These are phyloP conservation scores for Phaedon cochleariae DNA, from an alignment of 2,888 invertebrate species.

Conservation along the genomic window DNA sequence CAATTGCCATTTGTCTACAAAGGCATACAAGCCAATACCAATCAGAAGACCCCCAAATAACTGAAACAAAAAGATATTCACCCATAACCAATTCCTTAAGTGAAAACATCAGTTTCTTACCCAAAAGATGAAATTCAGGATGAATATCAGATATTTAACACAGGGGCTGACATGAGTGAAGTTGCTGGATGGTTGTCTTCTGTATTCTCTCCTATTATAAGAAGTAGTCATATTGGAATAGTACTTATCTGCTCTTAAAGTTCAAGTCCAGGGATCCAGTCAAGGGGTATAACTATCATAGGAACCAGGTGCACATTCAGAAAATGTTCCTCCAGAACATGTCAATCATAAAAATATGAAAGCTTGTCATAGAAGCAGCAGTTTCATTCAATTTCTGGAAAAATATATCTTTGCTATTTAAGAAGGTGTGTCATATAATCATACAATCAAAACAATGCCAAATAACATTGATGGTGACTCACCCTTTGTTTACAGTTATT, in stretches of 20 bases:
- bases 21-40: constrained; percentile 89
- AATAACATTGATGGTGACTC: not conserved
- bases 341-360: not conserved
- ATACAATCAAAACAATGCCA: not conserved
- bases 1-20: constrained; percentile 92
- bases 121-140: constrained; percentile 90
- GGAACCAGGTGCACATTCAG: not conserved
- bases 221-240: constrained; percentile 53
- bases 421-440: not conserved
- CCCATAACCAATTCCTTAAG: not conserved
- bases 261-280: not conserved
- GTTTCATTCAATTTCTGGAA: too few relatives aligned
- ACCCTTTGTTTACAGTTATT: not conserved
- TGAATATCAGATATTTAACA: constrained; percentile 89
- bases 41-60: constrained; percentile 86
- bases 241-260: not conserved
- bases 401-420: too few relatives aligned
- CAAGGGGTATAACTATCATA: not conserved
- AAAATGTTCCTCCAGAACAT: not conserved
- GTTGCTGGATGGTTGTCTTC: constrained; percentile 64
- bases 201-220: constrained; percentile 66
- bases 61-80: constrained; percentile 63
- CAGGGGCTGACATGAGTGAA: constrained; percentile 86
- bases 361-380: not conserved
- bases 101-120: constrained; percentile 66